Conservation (phyloP, 2,113 vertebrate genomes). For the Muntiacus reevesi region DNA sequence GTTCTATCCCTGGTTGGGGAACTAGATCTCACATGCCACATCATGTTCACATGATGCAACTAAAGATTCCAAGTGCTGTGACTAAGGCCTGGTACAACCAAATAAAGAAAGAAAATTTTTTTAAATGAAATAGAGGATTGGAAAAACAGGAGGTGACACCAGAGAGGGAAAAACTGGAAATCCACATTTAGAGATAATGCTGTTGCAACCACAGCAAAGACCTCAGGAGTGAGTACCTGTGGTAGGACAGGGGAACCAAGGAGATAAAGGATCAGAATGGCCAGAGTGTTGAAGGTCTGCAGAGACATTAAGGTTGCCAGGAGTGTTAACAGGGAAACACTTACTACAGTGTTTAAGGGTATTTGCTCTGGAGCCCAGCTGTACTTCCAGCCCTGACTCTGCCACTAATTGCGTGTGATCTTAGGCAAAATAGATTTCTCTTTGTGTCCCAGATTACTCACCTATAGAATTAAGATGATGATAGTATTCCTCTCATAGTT, state of each 20-base stretch:
- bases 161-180: neutral
- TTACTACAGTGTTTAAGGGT: fast-evolving
- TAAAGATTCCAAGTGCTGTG: neutral
- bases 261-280: neutral
- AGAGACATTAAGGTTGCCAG: neutral
- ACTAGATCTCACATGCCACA: neutral
- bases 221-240: too few relatives aligned
- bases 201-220: neutral
- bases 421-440: neutral
- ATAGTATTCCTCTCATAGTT: neutral
- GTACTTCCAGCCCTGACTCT: neutral
- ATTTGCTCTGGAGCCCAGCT: neutral
- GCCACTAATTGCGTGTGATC: neutral
- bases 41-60: neutral
- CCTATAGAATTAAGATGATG: neutral
- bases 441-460: neutral
- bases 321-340: neutral
- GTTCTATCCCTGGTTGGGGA: neutral
- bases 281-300: neutral
- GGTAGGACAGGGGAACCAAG: neutral
- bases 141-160: neutral
- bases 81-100: neutral
- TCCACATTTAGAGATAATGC: neutral
- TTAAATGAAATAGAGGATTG: neutral
- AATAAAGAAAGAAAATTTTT: neutral